Conservation (phyloP, 1,140 invertebrate genomes). For the Thaumetopoea pityocampa region DNA sequence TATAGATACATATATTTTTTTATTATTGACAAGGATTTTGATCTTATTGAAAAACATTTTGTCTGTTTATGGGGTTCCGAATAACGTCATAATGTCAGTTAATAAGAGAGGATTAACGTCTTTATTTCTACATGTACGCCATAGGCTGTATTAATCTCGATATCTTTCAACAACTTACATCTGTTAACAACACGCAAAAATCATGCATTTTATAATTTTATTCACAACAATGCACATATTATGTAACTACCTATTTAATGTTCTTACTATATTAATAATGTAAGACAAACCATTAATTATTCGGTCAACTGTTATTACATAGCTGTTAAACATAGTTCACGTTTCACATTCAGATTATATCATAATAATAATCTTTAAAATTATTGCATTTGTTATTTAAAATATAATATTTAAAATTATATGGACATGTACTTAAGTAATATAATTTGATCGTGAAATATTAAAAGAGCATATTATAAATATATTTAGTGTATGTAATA, state of each 20-base stretch:
- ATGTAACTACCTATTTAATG: background rate
- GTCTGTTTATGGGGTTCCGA: too few relatives aligned
- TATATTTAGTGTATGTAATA: constrained; percentile 28
- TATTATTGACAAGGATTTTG: too few relatives aligned
- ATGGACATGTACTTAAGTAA: constrained; percentile 28
- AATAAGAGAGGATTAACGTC: background rate
- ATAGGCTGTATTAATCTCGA: background rate
- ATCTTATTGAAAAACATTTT: too few relatives aligned
- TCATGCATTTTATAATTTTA: constrained; percentile 16
- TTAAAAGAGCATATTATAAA: constrained; percentile 14
- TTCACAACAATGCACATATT: too few relatives aligned
- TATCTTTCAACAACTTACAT: constrained; percentile 1
- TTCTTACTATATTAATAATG: background rate
- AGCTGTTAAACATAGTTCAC: constrained; percentile 2
- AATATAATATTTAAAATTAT: background rate
- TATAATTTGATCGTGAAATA: constrained; percentile 42
- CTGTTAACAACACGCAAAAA: constrained; percentile 23
- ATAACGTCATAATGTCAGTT: too few relatives aligned
- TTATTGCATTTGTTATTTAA: background rate
- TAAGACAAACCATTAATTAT: background rate
- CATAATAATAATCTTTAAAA: background rate
- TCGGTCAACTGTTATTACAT: background rate
- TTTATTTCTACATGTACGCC: background rate
- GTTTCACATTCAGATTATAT: constrained; percentile 4
- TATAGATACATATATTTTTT: too few relatives aligned